Percentiles rank a stretch among this genome's conserved stretches.
Conservation (phyloP, 2,113 vertebrate genomes). For the Dipodomys ordii region DNA sequence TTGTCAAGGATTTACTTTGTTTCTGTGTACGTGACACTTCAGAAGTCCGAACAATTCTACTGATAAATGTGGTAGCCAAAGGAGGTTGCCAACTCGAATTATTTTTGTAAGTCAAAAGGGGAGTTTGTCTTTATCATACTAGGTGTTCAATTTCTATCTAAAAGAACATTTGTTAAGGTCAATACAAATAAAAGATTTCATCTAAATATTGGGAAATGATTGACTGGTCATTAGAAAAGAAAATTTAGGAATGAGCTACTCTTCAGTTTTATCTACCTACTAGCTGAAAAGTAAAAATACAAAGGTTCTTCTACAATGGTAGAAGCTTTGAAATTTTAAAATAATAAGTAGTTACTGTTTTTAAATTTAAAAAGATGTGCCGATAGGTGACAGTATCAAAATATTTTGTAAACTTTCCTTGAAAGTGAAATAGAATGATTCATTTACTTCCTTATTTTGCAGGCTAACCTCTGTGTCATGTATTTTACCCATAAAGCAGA, state of each 20-base stretch:
- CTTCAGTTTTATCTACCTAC: slow-evolving; percentile 4
- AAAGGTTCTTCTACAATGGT: slow-evolving; percentile 7
- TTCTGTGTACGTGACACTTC: neutral
- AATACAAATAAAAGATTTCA: slow-evolving; percentile 1
- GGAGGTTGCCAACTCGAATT: neutral
- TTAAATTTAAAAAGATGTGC: slow-evolving; percentile 33
- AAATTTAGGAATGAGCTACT: neutral
- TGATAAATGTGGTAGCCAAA: neutral
- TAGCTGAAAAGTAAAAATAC: neutral
- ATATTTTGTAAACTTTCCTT: slow-evolving; percentile 2
- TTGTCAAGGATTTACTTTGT: neutral
- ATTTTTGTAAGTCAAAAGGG: neutral
- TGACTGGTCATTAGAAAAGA: neutral
- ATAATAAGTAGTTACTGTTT: slow-evolving; percentile 52
- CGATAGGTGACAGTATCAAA: slow-evolving; percentile 44
- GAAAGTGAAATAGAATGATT: neutral
- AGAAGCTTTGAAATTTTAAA: neutral
- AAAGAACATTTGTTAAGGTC: neutral
- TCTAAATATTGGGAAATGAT: neutral
- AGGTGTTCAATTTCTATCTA: neutral
- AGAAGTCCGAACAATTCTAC: neutral
- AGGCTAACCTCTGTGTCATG: neutral
- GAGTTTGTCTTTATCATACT: neutral
- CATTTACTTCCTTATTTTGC: slow-evolving; percentile 31
- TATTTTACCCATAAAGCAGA: slow-evolving; percentile 49